A percentile compares a stretch with the other conserved stretches of the same genome.
These are phyloP conservation scores for Parnassius orleans DNA, from an alignment of 2,888 invertebrate species.

Conservation along the genomic window DNA sequence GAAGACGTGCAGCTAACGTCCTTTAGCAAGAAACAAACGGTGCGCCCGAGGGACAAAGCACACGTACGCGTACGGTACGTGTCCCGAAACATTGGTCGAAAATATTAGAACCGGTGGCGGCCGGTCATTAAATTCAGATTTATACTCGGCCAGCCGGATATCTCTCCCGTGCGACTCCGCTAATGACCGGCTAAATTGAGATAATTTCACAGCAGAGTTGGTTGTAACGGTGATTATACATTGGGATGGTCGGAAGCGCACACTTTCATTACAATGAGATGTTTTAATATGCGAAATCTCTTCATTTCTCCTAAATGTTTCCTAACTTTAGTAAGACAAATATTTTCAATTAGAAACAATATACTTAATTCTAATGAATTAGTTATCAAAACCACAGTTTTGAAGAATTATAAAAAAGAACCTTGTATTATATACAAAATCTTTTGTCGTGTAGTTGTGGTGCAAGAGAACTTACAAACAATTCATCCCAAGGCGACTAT, in stretches of 20 bases:
- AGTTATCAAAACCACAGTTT: too few species aligned
- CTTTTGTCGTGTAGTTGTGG: too few species aligned
- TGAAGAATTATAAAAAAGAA: too few species aligned
- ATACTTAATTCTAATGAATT: too few species aligned
- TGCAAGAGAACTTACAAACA: too few species aligned
- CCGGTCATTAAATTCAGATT: slow-evolving; percentile 79
- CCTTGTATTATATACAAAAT: too few species aligned
- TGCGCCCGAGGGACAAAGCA: slow-evolving; percentile 33
- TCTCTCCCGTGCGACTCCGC: slow-evolving; percentile 77
- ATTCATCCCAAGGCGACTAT: too few species aligned
- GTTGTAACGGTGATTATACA: slow-evolving; percentile 16
- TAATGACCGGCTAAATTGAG: slow-evolving; percentile 82
- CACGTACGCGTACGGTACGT: slow-evolving; percentile 37
- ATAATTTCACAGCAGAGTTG: slow-evolving; percentile 61
- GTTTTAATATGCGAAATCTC: background rate
- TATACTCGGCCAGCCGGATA: slow-evolving; percentile 71
- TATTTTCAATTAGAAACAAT: too few species aligned
- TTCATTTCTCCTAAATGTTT: too few species aligned
- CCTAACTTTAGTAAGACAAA: too few species aligned
- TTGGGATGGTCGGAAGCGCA: background rate
- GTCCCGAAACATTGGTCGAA: slow-evolving; percentile 66
- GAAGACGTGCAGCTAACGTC: slow-evolving; percentile 16
- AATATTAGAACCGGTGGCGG: slow-evolving; percentile 63
- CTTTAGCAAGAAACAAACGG: slow-evolving; percentile 37
- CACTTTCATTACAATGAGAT: slow-evolving; percentile 11